Evolutionary conservation across 2,797 vertebrate species (phyloP).

Genomic region (Rhinichthys osculus): DNA sequence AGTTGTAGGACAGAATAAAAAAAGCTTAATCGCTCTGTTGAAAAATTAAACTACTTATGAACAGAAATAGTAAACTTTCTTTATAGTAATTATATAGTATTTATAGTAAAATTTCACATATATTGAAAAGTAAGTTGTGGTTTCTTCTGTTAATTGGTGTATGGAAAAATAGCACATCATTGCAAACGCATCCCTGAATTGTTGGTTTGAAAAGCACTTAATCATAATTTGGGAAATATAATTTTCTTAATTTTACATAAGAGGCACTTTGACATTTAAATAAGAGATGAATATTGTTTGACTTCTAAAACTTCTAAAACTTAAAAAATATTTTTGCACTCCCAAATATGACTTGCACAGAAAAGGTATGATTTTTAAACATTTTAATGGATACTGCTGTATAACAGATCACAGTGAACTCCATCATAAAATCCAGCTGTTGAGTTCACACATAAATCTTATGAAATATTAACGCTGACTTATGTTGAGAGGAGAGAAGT

Average conservation of each 20-base stretch:
- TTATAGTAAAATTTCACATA: background rate
- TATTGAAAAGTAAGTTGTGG: background rate
- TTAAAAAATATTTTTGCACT: background rate
- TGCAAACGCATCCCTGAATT: background rate
- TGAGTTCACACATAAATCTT: slow-evolving; percentile 23
- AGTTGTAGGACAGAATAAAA: background rate
- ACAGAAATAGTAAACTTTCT: no score
- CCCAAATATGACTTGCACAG: background rate
- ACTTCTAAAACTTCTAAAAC: background rate
- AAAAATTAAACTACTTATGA: background rate
- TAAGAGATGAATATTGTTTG: background rate
- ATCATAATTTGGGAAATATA: background rate
- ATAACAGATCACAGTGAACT: background rate
- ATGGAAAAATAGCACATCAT: background rate
- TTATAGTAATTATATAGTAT: background rate
- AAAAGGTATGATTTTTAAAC: background rate
- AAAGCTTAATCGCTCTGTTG: background rate
- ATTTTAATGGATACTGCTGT: background rate
- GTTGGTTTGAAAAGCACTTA: background rate
- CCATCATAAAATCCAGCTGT: slow-evolving; percentile 4
- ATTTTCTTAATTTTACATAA: background rate
- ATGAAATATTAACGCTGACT: slow-evolving; percentile 16
- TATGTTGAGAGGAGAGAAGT: slow-evolving; percentile 12
- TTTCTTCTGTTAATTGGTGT: background rate
- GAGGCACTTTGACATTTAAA: slow-evolving; percentile 10